phyloP scores from a whole-genome alignment of 2,113 vertebrate species.

The Passer montanus region DNA sequence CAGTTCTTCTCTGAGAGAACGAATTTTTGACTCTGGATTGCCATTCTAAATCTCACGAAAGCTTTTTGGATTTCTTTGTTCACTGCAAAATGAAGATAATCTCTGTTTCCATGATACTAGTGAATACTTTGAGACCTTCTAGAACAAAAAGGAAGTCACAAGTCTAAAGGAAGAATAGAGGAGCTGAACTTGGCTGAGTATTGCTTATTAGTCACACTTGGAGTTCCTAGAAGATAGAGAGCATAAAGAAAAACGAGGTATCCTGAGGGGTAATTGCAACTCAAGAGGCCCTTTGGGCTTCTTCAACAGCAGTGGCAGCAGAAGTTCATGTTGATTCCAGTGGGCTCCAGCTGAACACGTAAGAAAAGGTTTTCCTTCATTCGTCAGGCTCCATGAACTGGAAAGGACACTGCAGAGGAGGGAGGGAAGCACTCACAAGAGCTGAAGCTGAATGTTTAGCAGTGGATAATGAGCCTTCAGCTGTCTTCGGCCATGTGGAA shows the following conservation, averaged over 20 bases:
- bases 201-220: slow-evolving; percentile 1
- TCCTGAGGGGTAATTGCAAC: slow-evolving; percentile 27
- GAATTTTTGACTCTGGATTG: not conserved
- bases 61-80: not conserved
- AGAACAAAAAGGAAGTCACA: not conserved
- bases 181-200: not conserved
- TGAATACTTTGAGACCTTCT: not conserved
- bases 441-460: slow-evolving; percentile 66
- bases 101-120: not conserved
- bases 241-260: not conserved
- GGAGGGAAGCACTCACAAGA: slow-evolving; percentile 35
- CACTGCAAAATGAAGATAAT: not conserved
- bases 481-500: not conserved
- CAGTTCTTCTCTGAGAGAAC: not conserved
- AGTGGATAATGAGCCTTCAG: slow-evolving; percentile 19
- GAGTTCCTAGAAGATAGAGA: not conserved
- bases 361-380: slow-evolving; percentile 37
- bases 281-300: slow-evolving; percentile 38
- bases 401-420: slow-evolving; percentile 57
- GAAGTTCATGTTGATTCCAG: slow-evolving; percentile 19
- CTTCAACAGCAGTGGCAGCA: slow-evolving; percentile 66
- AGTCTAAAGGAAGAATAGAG: not conserved
- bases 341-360: slow-evolving; percentile 39
- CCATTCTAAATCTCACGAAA: not conserved
- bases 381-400: slow-evolving; percentile 59